Base-by-base conservation (phyloP, 1,140 invertebrate genomes). In the Linepithema humile region DNA sequence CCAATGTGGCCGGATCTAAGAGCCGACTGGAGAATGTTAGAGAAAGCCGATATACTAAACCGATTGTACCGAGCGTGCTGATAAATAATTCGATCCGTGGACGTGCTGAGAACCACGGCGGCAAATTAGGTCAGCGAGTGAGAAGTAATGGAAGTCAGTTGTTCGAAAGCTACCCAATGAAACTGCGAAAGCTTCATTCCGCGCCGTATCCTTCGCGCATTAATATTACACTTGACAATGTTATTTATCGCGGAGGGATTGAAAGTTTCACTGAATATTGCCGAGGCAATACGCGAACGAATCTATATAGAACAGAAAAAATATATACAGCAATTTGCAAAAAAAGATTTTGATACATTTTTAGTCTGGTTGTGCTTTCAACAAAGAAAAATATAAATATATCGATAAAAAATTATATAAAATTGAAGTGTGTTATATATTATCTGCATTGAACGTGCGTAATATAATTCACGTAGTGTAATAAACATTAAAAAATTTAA, bases 91-190 rank as follows among this genome's bases (percentile, higher is more conserved):
- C 86, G 48, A 57, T 23, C 53, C 48, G 35, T 45, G 29, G 65
- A 74, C 50, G 60, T 64, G 53, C 17, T 67, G 35, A 12, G 17
- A 60, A 45, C 38, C 43, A 29, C 50, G 62, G 26, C 50, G 55
- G 85, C 35, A 82, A 87, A 87, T 87, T 87, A 75, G 86, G 86
- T 87, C 86, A 87, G 74, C 80, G 57, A 74, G 73, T 57, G 80
- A 62, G 50, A 48, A 80, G 23, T 67, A 85, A 72, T 86, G 78
- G 26, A 88, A 88, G 86, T 88, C 86, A 73, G 83, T 87, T 69
- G 75, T 32, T 84, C 85, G 70, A 55, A 84, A 65, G 80, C 83
- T 83, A 65, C 38, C 65, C 65, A 62, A n/a, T 86, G 85, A 88
- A 87, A 73, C 72, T 45, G 50, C 67, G 85, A 85, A 50, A 48